A percentile compares a stretch with the other conserved stretches of the same genome.
Evolutionary conservation across 1,140 invertebrate species (phyloP).

Genomic region (Andrena cerasifolii): DNA sequence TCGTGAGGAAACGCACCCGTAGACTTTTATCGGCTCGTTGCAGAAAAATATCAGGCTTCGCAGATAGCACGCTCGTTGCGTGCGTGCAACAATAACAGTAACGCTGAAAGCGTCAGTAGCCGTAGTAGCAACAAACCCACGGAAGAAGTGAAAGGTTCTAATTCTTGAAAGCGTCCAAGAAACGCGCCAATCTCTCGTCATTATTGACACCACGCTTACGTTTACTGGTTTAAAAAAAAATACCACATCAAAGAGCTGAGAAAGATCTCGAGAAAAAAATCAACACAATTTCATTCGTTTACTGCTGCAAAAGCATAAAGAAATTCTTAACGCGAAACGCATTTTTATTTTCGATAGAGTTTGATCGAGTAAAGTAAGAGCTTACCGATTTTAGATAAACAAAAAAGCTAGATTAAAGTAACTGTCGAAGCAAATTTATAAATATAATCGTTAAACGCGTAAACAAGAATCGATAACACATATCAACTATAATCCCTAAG

Average conservation of each 20-base stretch:
- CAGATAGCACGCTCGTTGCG: not conserved
- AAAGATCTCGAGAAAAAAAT: too few relatives aligned
- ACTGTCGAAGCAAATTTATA: too few relatives aligned
- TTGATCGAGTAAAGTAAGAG: too few relatives aligned
- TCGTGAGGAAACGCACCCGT: conserved; percentile 40
- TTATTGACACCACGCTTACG: not conserved
- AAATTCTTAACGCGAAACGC: not conserved
- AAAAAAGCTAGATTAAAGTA: too few relatives aligned
- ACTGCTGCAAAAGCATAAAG: not conserved
- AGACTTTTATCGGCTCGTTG: conserved; percentile 25
- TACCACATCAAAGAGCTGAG: not conserved
- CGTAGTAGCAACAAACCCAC: not conserved
- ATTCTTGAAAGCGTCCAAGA: conserved; percentile 30
- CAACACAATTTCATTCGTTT: too few relatives aligned
- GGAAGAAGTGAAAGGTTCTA: conserved; percentile 40
- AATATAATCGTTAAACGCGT: too few relatives aligned
- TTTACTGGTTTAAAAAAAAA: not conserved
- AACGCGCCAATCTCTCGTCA: conserved; percentile 10
- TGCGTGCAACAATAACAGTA: conserved; percentile 20
- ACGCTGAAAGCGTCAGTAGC: not conserved
- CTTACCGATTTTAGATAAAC: too few relatives aligned
- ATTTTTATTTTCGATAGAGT: too few relatives aligned
- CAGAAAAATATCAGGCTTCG: conserved; percentile 3
- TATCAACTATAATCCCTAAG: too few relatives aligned
- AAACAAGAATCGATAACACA: too few relatives aligned